phyloP scores from a whole-genome alignment of 1,140 invertebrate species.

The Drosophila guanche region DNA sequence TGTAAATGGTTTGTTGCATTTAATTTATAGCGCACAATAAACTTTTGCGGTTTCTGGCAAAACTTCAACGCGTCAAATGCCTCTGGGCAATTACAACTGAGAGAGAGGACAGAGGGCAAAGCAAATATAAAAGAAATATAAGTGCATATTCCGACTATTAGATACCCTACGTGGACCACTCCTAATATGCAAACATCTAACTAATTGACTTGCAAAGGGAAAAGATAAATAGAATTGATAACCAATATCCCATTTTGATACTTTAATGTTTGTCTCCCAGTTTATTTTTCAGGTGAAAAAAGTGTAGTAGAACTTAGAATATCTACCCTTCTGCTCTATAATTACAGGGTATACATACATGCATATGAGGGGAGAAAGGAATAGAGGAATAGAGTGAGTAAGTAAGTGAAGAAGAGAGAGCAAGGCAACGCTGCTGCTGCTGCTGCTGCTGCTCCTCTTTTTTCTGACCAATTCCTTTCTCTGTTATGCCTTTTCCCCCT shows the following conservation, averaged over 20 bases:
- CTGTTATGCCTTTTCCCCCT: constrained; percentile 15
- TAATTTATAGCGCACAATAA: constrained; percentile 77
- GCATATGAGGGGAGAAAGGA: constrained; percentile 35
- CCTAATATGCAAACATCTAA: no score
- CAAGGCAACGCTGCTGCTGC: constrained; percentile 40
- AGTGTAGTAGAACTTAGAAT: no score
- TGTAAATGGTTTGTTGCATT: constrained; percentile 73
- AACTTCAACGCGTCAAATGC: constrained; percentile 67
- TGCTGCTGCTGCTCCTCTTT: constrained; percentile 44
- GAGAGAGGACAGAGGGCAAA: background rate
- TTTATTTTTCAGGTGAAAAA: no score
- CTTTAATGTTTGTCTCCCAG: no score
- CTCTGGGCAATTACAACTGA: constrained; percentile 69
- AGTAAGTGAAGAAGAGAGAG: constrained; percentile 10
- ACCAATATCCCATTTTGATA: no score
- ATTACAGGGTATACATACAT: constrained; percentile 29
- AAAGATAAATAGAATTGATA: no score
- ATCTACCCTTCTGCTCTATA: no score
- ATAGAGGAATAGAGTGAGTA: constrained; percentile 4
- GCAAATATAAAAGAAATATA: constrained; percentile 14
- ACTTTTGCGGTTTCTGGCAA: constrained; percentile 69
- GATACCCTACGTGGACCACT: no score
- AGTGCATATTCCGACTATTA: no score
- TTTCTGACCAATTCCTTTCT: constrained; percentile 30
- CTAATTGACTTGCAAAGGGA: no score